Evolutionary conservation across 2,888 invertebrate genomes (phyloP), one percentile per base, ranked within the genome.

Genomic region (Eupithecia insigniata): DNA sequence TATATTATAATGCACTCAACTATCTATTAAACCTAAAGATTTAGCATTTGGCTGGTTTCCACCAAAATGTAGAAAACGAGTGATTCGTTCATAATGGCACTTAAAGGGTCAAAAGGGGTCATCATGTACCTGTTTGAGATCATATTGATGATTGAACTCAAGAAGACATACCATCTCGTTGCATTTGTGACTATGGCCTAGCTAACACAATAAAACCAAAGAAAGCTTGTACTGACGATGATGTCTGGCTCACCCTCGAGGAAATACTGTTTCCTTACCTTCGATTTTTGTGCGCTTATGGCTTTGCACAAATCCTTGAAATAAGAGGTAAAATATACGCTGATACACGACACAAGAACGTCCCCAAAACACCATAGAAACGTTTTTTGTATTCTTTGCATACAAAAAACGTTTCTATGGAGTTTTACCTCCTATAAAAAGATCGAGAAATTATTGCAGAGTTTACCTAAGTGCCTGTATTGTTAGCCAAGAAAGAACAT

Each of bases 341-440:
- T 62, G 34, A 62, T 34, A 62, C 61, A 62, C 8, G 61, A 62
- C 3, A 62, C 12, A 32, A 62, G 32, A n/a, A 62, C 22, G 12
- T 62, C 61, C 0, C 61, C 34, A 32, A 10, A 62, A n/a, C 61
- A 34, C 61, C 61, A 62, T 6, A 62, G 34, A 62, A 62, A 62
- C 34, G 34, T 34, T 34, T 22, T 34, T n/a, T 62, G 61, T 18
- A 62, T 18, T 10, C 34, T n/a, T n/a, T n/a, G n/a, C n/a, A n/a
- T n/a, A n/a, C n/a, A n/a, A n/a, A n/a, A n/a, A n/a, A n/a, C n/a
- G n/a, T n/a, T n/a, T n/a, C n/a, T n/a, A n/a, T n/a, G n/a, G n/a
- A n/a, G n/a, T n/a, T n/a, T n/a, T n/a, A n/a, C n/a, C n/a, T n/a
- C n/a, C n/a, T n/a, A n/a, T n/a, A n/a, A n/a, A n/a, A n/a, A n/a